Evolutionary conservation across 1,140 invertebrate species (phyloP).

Genomic region (Aricia agestis): DNA sequence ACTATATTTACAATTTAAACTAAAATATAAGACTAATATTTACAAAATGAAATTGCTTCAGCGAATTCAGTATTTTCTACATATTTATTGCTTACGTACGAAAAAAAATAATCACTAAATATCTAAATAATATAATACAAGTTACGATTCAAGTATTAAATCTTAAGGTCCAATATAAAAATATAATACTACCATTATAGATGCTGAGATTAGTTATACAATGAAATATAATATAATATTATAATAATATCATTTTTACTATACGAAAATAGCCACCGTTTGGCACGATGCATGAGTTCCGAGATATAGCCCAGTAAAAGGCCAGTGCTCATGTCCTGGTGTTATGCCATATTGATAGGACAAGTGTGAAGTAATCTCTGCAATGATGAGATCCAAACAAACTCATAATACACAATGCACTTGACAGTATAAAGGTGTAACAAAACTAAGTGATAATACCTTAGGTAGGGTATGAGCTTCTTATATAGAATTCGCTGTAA

Average conservation of each 20-base stretch:
- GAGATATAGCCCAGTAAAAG: too few species aligned
- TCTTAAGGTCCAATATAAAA: background rate
- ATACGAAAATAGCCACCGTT: background rate
- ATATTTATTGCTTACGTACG: background rate
- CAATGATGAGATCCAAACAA: too few species aligned
- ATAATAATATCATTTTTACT: background rate
- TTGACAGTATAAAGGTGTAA: too few species aligned
- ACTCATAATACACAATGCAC: too few species aligned
- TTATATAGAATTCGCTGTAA: too few species aligned
- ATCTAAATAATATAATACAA: background rate
- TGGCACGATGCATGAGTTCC: too few species aligned
- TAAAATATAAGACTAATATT: background rate
- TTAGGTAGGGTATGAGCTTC: too few species aligned
- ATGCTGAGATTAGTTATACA: background rate
- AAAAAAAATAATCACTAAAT: background rate
- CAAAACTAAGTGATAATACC: too few species aligned
- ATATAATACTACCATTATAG: background rate
- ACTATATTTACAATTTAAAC: constrained; percentile 13
- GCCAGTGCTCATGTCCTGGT: too few species aligned
- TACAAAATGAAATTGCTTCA: constrained; percentile 3
- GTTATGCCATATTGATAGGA: too few species aligned
- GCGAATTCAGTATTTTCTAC: background rate
- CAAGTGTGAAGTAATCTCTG: too few species aligned
- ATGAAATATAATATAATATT: background rate
- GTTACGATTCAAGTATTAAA: background rate